Evolutionary conservation across 2,888 invertebrate genomes (phyloP), one percentile per base, ranked within the genome.

Genomic region (Campopleginae sp.): DNA sequence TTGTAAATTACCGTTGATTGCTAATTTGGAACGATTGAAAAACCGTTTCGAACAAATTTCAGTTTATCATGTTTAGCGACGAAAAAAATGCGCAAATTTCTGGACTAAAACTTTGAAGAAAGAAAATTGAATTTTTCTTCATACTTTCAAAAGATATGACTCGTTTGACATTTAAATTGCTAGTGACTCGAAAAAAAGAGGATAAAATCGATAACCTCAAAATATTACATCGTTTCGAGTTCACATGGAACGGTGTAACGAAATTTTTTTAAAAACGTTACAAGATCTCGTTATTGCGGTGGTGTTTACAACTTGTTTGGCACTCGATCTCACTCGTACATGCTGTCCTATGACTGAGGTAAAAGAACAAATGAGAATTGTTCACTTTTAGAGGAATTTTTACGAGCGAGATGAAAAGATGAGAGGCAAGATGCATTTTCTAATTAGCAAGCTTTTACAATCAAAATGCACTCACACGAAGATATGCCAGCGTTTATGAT

Each of bases 1-100:
- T 72, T 63, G 48, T 38, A 63, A 48, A 33, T 44, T 31, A 70
- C 44, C n/a, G 54, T 63, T 71, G 71, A 63, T 68, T 66, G 27
- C 42, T 31, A 33, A 80, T 66, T n/a, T 63, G 27, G 7, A 38
- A 48, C 42, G 42, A n/a, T 42, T 27, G 4, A 14, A 42, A 72
- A 2, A 0, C n/a, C 42, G 66, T 61, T 31, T 5, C 27, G 8
- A 38, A 4, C 7, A 10, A 12, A 54, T 12, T 19, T 54, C 12
- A 1, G 12, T 54, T 54, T 12, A 19, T 23, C 1, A 23, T 23
- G 23, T 54, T 1, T 12, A 27, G 12, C 54, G 3, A 23, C 23
- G 10, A 12, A 12, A 12, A 23, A 23, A 23, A 54, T n/a, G n/a
- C n/a, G n/a, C n/a, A n/a, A n/a, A n/a, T n/a, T n/a, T n/a, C n/a